Evolutionary conservation across 2,888 invertebrate genomes (phyloP), one percentile per base, ranked within the genome.

Genomic region (Tachystola acroxantha): DNA sequence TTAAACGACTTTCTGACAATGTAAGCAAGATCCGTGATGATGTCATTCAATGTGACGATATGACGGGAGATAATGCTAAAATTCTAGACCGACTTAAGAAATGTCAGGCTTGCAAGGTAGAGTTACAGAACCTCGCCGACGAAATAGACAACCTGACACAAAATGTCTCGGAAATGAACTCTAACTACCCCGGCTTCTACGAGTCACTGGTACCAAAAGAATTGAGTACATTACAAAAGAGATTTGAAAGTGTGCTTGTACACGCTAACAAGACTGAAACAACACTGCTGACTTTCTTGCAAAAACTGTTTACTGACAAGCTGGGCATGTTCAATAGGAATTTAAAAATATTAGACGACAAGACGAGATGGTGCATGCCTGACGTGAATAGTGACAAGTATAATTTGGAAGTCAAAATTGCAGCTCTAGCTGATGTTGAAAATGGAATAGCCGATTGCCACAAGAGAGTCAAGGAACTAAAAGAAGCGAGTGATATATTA

Each of bases 301-400:
- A 95, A 63, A 97, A 97, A 71, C 90, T 94, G 49, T 95, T 96
- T 57, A 92, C 92, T 31, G 96, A 96, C 48, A 96, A 95, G 61
- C 90, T 95, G 38, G 91, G 91, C 31, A 93, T 93, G 64, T 88
- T 96, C 24, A 93, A 95, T 55, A 90, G 96, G 52, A 92, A 95
- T 63, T 89, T 97, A 7, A 89, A 91, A 34, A 92, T 94, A 1
- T 91, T 94, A 47, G 93, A 93, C 45, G 97, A 98, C 62, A 97
- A 97, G 74, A 92, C 96, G 1, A 89, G 91, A 9, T 97, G 97
- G 96, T 98, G 97, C 68, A 90, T 93, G 58, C 95, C 96, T 0
- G 97, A 97, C 63, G 90, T 93, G 1, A 92, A 93, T 20, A 96
- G 95, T 59, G 97, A 98, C 63, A 93, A 93, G 67, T 97, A 97